Evolutionary conservation across 2,113 vertebrate species (phyloP).

Genomic region (Origma solitaria): DNA sequence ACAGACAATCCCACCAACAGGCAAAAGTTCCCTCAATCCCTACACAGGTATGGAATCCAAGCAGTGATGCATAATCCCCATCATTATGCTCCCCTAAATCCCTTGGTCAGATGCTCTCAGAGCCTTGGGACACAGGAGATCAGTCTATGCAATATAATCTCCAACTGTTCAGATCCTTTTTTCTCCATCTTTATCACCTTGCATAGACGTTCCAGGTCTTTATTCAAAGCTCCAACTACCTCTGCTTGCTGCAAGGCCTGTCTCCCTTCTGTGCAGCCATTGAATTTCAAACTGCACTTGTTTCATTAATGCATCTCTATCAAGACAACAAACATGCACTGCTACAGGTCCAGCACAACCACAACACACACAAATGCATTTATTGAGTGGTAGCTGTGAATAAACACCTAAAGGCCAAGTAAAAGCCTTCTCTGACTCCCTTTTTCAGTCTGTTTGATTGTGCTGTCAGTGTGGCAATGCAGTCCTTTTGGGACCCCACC

Average conservation of each 20-base stretch:
- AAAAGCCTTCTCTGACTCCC: not conserved
- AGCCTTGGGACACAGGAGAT: not conserved
- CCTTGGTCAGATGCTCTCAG: not conserved
- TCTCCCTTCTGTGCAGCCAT: not conserved
- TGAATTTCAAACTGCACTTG: not conserved
- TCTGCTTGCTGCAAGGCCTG: not conserved
- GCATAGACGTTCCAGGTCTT: not conserved
- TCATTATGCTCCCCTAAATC: not conserved
- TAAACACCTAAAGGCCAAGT: not conserved
- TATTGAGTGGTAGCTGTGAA: not conserved
- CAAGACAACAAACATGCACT: not conserved
- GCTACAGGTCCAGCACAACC: not conserved
- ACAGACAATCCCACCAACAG: not conserved
- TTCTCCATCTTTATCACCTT: not conserved
- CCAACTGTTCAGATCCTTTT: not conserved
- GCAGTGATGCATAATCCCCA: not conserved
- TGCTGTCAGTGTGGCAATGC: too few relatives aligned
- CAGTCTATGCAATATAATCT: accelerated
- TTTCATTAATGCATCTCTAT: not conserved
- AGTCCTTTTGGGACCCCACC: not conserved
- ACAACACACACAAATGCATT: not conserved
- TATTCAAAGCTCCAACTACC: not conserved
- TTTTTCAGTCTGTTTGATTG: not conserved
- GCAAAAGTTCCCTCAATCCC: not conserved
- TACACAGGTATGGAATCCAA: not conserved